Base-by-base conservation (phyloP, 35 echinoderm and acorn worm species). In the Holothuria glaberrima region DNA sequence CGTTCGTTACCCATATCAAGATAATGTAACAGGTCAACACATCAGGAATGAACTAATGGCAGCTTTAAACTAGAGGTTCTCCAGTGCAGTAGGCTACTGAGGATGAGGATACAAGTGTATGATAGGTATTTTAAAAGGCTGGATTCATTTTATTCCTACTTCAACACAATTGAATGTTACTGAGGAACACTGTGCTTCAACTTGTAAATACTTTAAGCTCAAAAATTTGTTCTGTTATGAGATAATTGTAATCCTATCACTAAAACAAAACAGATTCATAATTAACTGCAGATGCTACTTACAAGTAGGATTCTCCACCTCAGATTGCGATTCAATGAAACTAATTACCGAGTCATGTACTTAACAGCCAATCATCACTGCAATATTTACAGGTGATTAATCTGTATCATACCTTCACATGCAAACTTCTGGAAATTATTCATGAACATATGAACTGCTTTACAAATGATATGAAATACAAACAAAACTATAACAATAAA, bases 21-120 rank as follows among this genome's bases (percentile, higher is more conserved):
- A 86, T 33, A 44, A 86, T 30, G 27, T 38, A 86, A 64, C 62
- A 66, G 83, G 80, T 20, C 25, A 86, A 24, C 32, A 66, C 59
- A 36, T 16, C 28, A 35, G 59, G n/a, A n/a, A n/a, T 36, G 58
- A 64, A 38, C 30, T 83, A 20, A 44, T 75, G 71, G 33, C 71
- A 75, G 32, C 17, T 25, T 41, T 75, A 17, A 75, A 75, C 35
- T 75, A 66, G n/a, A 66, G 63, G 63, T 66, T 66, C 63, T 66
- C 21, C 63, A 66, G 63, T 66, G 63, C 63, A 66, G 20, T 66
- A 66, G 28, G 12, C 63, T 21, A 66, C n/a, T n/a, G n/a, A n/a
- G n/a, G n/a, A 22, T 21, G 7, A 66, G 63, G 7, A 66, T 66
- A 66, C 12, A 66, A 12, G 63, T 22, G 3, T 66, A 66, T 29